Evolutionary conservation across 1,140 invertebrate species (phyloP), one percentile per base, ranked within the genome.

Genomic region (Eriosoma lanigerum): DNA sequence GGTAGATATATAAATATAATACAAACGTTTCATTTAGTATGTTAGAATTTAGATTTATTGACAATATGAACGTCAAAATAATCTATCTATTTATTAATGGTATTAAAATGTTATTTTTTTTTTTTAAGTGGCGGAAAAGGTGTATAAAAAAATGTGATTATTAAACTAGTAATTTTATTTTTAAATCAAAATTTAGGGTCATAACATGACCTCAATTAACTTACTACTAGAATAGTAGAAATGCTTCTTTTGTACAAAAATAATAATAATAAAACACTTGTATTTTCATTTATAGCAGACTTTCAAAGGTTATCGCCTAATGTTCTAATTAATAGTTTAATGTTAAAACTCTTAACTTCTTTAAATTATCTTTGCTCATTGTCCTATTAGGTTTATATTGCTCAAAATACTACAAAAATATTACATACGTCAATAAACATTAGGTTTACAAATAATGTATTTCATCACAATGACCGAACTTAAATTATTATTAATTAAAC

Each of bases 321-420:
- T 10, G 3, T 44, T n/a, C 19, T 66, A 66, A 66, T 66, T 66
- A 66, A 12, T 44, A n/a, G 62, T 66, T 66, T 44, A n/a, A 44
- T 5, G 29, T n/a, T 10, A 38, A 66, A 66, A 19, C n/a, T 13
- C 32, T 44, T 19, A 6, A 44, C 3, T 66, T 19, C 32, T 38
- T 13, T 19, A 1, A 38, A 21, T 66, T 66, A 21, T 10, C 19
- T 66, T 66, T 21, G 3, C 29, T 44, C 32, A 13, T 44, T 44
- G 62, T 44, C n/a, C n/a, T 66, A 29, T 66, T 44, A 17, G n/a
- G 19, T 38, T 60, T 4, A 58, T 12, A 62, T 62, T 62, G 19
- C 44, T 21, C n/a, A n/a, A n/a, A 44, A 64, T 17, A 66, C n/a
- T 10, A 15, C 21, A 66, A 32, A 44, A 66, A 66, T 17, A 44